Evolutionary conservation across 2,888 invertebrate genomes (phyloP).

Genomic region (Germaria angustata): DNA sequence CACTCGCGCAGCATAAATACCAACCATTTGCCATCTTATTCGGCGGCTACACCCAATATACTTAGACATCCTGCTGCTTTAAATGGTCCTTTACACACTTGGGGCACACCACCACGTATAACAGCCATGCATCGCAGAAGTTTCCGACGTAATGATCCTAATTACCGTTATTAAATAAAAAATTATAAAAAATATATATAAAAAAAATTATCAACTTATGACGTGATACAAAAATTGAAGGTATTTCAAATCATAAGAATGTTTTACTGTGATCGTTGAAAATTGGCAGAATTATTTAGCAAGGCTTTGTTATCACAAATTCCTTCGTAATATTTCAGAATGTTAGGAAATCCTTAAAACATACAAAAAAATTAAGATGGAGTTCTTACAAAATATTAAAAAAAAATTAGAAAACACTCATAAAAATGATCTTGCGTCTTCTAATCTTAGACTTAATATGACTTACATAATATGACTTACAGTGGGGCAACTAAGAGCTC

Average conservation of each 20-base stretch:
- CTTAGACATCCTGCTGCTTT: conserved; percentile 57
- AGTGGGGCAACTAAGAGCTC: too few species aligned
- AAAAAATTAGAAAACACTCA: too few species aligned
- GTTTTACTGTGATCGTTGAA: too few species aligned
- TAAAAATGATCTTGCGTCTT: too few species aligned
- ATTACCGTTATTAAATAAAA: conserved; percentile 71
- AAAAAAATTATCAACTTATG: conserved; percentile 38
- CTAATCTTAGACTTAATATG: too few species aligned
- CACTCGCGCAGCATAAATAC: conserved; percentile 70
- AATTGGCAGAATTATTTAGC: not conserved
- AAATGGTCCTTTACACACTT: conserved; percentile 69
- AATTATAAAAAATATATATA: conserved; percentile 64
- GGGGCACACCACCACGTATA: conserved; percentile 80
- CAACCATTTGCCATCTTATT: conserved; percentile 72
- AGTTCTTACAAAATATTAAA: too few species aligned
- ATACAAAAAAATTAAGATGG: too few species aligned
- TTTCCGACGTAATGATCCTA: conserved; percentile 75
- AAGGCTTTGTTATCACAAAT: too few species aligned
- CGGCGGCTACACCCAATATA: conserved; percentile 59
- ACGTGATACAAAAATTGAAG: not conserved
- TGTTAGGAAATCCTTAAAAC: too few species aligned
- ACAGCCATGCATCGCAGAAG: conserved; percentile 80
- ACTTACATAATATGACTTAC: too few species aligned
- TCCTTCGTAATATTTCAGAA: too few species aligned
- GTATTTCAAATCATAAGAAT: not conserved